Conservation (phyloP, 2,797 vertebrate species). For the Arremon aurantiirostris region DNA sequence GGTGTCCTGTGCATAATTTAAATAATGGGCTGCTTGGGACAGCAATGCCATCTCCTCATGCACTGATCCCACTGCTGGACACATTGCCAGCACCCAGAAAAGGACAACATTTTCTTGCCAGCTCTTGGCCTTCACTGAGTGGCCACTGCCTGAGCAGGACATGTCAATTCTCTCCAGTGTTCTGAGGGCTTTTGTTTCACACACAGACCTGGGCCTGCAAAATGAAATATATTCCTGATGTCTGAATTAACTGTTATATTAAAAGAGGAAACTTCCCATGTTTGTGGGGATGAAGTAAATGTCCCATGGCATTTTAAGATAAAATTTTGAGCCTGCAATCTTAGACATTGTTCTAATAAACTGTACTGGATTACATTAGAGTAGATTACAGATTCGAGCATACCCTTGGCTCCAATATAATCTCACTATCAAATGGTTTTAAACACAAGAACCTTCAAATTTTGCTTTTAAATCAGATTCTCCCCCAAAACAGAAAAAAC, state of each 20-base stretch:
- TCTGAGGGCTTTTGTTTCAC: neutral
- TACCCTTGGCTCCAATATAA: neutral
- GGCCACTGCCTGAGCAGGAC: neutral
- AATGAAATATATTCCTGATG: neutral
- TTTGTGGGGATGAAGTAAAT: neutral
- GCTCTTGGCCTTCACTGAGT: neutral
- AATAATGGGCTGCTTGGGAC: neutral
- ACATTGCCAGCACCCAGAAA: neutral
- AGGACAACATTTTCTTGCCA: neutral
- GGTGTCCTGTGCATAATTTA: neutral
- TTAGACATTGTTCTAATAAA: neutral
- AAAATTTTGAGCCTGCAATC: neutral
- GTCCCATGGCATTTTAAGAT: neutral
- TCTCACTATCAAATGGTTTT: conserved; percentile 9
- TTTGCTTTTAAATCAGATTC: neutral
- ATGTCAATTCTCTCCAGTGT: fast-evolving
- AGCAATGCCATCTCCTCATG: neutral
- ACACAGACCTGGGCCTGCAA: neutral
- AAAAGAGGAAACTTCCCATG: neutral
- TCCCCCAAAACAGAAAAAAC: neutral
- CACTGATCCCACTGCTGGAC: fast-evolving
- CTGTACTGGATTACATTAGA: neutral
- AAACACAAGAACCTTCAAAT: neutral
- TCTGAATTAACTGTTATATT: neutral
- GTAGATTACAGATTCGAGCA: neutral